Base-by-base conservation (phyloP, 1,140 invertebrate species). In the Tachypleus tridentatus region DNA sequence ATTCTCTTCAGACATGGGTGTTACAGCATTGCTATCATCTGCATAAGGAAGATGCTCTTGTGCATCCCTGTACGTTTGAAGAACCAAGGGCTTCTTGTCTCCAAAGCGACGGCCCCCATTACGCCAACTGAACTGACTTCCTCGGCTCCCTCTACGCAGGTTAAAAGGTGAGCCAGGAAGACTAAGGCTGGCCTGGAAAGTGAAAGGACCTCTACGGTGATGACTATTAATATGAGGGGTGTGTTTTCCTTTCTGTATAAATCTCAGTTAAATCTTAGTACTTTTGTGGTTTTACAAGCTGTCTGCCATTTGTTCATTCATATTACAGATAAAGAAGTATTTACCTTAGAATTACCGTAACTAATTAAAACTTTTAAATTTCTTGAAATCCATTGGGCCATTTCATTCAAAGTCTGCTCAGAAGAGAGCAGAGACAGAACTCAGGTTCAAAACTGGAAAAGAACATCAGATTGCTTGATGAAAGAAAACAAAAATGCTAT, bases 1-100 rank as follows among this genome's bases (percentile, higher is more conserved):
- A 77, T 94, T 95, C 77, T 97, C 93, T 80, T 97, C 95, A 62
- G 92, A 95, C 88, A 96, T 95, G 10, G 95, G 95, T 58, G 94
- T 98, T 4, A 97, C 94, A 61, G 94, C 95, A 74, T 93, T 93
- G 58, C 93, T 96, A 77, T 97, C 94, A 77, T 98, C 95, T 52
- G 93, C 94, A 77, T 93, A 98, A 9, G 95, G 95, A 72, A 98
- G 83, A 78, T 97, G 91, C 80, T 94, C 92, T 77, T 95, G 88
- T 65, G 91, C 93, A 77, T 97, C 94, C 74, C 95, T 82, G 80
- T 95, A 96, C 62, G 91, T 94, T 71, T 91, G 94, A 63, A 95
- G 80, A 58, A 97, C 93, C 64, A 97, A 81, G 5, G 93, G 93
- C 76, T 96, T 96, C 66, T 90, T 85, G 77, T 96, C 93, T 58